Evolutionary conservation across 35 echinoderm and acorn worm species (phyloP).

Genomic region (Ptychodera flava): DNA sequence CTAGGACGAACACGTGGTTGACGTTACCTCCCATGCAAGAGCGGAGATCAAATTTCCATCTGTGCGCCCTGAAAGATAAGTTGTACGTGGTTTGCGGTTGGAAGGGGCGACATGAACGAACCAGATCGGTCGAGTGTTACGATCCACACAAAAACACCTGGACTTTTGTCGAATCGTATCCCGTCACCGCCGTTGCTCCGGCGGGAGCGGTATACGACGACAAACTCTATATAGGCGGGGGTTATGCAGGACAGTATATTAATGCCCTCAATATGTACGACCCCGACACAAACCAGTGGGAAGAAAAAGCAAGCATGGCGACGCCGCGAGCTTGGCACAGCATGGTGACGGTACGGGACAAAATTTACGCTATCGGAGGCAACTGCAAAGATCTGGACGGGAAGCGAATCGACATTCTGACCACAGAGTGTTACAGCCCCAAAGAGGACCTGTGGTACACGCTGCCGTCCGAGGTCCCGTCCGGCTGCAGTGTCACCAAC

Average conservation of each 20-base stretch:
- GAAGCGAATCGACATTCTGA: conserved; percentile 52
- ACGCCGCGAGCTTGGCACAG: conserved; percentile 68
- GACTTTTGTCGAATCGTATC: conserved; percentile 49
- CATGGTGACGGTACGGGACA: conserved; percentile 58
- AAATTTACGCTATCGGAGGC: conserved; percentile 80
- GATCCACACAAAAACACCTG: conserved; percentile 53
- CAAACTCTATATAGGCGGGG: conserved; percentile 64
- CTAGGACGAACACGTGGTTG: conserved; percentile 42
- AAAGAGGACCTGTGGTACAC: conserved; percentile 43
- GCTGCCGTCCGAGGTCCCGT: conserved; percentile 46
- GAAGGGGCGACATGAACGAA: conserved; percentile 71
- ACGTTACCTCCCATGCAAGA: conserved; percentile 78
- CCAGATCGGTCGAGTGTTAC: conserved; percentile 73
- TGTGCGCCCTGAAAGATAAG: conserved; percentile 35
- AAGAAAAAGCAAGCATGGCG: conserved; percentile 56
- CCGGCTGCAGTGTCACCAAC: conserved; percentile 67
- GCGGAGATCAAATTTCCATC: conserved; percentile 53
- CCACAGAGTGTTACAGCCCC: conserved; percentile 65
- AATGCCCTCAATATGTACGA: conserved; percentile 82
- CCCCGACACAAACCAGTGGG: conserved; percentile 71
- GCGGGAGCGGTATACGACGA: conserved; percentile 44
- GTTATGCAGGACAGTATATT: conserved; percentile 77
- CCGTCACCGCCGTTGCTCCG: conserved; percentile 65
- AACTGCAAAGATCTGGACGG: conserved; percentile 29
- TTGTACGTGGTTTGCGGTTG: conserved; percentile 70